These are phyloP conservation scores for Esperia sulphurella DNA, from an alignment of 2,888 invertebrate genomes.

Conservation along the genomic window DNA sequence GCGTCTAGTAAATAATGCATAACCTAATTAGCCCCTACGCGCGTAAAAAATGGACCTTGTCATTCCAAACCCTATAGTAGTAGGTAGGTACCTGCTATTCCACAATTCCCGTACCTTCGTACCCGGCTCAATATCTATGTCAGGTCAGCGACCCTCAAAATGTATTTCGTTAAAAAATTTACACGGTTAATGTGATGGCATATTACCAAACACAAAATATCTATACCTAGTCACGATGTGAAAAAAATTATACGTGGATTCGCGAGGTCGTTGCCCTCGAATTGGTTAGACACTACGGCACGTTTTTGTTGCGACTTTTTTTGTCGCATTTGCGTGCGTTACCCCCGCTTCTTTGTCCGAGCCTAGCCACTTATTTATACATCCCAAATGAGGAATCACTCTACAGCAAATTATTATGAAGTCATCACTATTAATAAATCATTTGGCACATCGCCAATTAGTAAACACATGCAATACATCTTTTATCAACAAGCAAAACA, in stretches of 20 bases:
- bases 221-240: background rate
- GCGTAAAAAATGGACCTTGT: too few species aligned
- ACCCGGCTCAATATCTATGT: too few species aligned
- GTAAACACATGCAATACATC: slow-evolving; percentile 16
- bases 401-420: slow-evolving; percentile 11
- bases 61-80: too few species aligned
- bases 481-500: background rate
- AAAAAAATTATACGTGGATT: slow-evolving; percentile 44
- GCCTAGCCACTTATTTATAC: slow-evolving; percentile 12
- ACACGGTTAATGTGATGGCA: too few species aligned
- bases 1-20: too few species aligned
- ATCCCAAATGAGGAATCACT: slow-evolving; percentile 11
- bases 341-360: slow-evolving; percentile 40
- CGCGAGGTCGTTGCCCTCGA: slow-evolving; percentile 62
- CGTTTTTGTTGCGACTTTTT: slow-evolving; percentile 57
- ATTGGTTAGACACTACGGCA: slow-evolving; percentile 58
- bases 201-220: too few species aligned
- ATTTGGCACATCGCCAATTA: slow-evolving; percentile 21
- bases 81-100: too few species aligned
- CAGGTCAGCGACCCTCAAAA: too few species aligned
- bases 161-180: too few species aligned
- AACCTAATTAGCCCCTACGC: too few species aligned
- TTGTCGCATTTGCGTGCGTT: slow-evolving; percentile 63
- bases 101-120: too few species aligned
- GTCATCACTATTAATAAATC: slow-evolving; percentile 23